A percentile compares a stretch with the other conserved stretches of the same genome.
These are phyloP conservation scores for Temnothorax rugatulus DNA, from an alignment of 2,888 invertebrate genomes.

Conservation along the genomic window DNA sequence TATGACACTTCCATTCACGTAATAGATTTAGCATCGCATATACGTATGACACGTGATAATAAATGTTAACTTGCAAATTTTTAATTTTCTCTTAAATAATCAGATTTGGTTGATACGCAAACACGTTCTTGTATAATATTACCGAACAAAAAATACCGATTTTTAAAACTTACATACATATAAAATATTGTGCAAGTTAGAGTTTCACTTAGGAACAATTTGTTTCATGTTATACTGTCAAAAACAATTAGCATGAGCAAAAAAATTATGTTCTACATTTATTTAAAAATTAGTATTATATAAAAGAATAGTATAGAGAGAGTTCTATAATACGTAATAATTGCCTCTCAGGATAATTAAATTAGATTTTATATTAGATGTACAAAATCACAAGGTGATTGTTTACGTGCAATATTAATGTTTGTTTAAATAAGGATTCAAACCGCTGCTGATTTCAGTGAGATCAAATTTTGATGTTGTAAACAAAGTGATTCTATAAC, in stretches of 20 bases:
- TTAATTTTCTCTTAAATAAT: conserved; percentile 3
- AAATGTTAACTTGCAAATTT: not conserved
- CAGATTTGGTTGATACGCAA: not conserved
- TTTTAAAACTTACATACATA: not conserved
- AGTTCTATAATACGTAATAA: not conserved
- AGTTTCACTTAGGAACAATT: not conserved
- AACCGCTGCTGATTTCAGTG: not conserved
- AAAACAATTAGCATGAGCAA: not conserved
- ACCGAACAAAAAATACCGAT: not conserved
- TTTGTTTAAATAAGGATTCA: conserved; percentile 17
- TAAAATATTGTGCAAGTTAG: not conserved
- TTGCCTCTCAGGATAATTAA: not conserved
- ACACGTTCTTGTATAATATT: not conserved
- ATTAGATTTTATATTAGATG: not conserved
- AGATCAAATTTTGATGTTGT: conserved; percentile 27
- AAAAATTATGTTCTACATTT: not conserved
- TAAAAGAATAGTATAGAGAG: too few species aligned
- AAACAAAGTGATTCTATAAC: not conserved
- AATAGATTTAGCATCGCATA: conserved; percentile 38
- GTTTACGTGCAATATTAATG: conserved; percentile 10
- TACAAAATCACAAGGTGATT: not conserved
- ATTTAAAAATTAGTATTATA: not conserved
- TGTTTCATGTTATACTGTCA: not conserved
- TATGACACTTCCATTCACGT: conserved; percentile 31
- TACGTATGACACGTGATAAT: not conserved